Evolutionary conservation across 2,113 vertebrate species (phyloP).

Genomic region (Stictonetta naevosa): DNA sequence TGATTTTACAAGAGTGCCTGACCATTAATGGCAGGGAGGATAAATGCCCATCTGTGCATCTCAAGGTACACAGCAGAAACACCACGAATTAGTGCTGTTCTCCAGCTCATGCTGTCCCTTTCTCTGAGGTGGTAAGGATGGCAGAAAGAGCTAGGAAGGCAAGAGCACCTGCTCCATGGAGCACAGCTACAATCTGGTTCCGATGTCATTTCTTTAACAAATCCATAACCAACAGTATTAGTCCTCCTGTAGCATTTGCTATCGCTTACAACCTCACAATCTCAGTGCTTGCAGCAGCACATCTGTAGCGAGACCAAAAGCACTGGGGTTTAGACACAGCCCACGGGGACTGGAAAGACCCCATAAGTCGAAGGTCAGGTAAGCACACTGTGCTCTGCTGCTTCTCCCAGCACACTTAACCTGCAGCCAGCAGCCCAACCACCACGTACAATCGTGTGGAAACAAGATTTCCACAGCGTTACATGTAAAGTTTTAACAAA

Average conservation of each 20-base stretch:
- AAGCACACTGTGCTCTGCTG: not conserved
- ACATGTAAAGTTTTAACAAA: not conserved
- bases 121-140: not conserved
- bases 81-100: not conserved
- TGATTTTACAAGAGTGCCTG: not conserved
- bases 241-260: not conserved
- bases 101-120: not conserved
- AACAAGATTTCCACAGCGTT: not conserved
- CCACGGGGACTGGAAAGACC: not conserved
- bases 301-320: not conserved
- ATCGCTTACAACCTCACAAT: not conserved
- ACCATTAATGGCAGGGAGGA: not conserved
- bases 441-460: not conserved
- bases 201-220: not conserved
- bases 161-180: not conserved
- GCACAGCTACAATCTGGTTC: not conserved
- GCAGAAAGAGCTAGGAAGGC: not conserved
- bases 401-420: not conserved
- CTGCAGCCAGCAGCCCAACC: not conserved
- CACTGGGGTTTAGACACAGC: not conserved
- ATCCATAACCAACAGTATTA: not conserved
- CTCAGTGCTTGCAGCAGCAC: not conserved
- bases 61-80: not conserved
- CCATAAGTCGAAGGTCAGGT: not conserved
- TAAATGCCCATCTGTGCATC: not conserved